Base-by-base conservation (phyloP, 2,888 invertebrate species). In the Hirtodrosophila duncani region DNA sequence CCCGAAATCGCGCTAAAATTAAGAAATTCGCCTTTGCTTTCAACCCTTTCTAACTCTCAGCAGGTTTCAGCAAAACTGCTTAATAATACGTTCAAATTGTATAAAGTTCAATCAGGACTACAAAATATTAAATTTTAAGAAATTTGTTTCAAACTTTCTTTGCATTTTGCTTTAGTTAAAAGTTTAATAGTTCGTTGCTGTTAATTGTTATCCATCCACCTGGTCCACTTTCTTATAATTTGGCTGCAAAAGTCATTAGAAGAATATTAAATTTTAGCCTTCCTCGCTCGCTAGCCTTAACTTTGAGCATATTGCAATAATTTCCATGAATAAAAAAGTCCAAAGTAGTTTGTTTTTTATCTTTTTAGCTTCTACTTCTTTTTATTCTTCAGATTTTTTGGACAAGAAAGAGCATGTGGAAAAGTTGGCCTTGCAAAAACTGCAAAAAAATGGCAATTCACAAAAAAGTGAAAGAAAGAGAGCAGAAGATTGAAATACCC, bases 231-330 rank as follows among this genome's bases (percentile, higher is more conserved):
- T 5, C 39, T 10, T n/a, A 26, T 10, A 45, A 17, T 27, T 30
- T 13, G 8, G 7, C 17, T 13, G 29, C 31, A 11, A 14, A 14
- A 41, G 57, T 27, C 33, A 42, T 43, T 58, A 39, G 34, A 6
- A 41, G 39, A 41, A 39, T 48, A 56, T 57, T 39, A 56, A 34
- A 56, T 39, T 57, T 24, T n/a, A n/a, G 16, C 34, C 13, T 13
- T 50, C 50, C 30, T 50, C 29, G 29, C 30, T 36, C n/a, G 17
- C 23, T n/a, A n/a, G n/a, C 23, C 29, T 36, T 13, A 36, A 57
- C 23, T 17, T 24, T 10, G 8, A 21, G 30, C 38, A 34, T 30
- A 56, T 48, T 31, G 17, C 34, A 41, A 58, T 56, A 26, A 58
- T 56, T 56, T 56, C 49, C 49, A 58, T 58, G 34, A n/a, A n/a